Conservation (phyloP, 2,888 invertebrate species). For the Scaptomyza flava region DNA sequence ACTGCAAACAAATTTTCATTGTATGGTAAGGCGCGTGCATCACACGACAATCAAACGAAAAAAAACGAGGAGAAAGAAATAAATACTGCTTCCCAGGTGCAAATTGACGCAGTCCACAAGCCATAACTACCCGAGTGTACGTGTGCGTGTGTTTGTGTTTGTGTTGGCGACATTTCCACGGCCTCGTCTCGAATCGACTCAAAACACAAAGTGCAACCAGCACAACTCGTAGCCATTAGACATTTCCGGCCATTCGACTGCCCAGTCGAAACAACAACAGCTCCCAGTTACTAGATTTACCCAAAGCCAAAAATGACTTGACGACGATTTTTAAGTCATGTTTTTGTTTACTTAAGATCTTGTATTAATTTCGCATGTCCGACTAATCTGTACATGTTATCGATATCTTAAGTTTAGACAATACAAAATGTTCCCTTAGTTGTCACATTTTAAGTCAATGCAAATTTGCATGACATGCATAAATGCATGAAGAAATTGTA, state of each 20-base stretch:
- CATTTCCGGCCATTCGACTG: conserved; percentile 63
- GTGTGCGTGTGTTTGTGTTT: conserved; percentile 3
- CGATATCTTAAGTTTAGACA: too few relatives aligned
- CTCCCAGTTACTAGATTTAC: background rate
- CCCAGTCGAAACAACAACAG: conserved; percentile 14
- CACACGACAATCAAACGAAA: conserved; percentile 4
- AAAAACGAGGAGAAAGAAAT: background rate
- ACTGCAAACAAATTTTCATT: conserved; percentile 28
- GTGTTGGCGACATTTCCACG: conserved; percentile 36
- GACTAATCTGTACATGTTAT: background rate
- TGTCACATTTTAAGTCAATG: too few relatives aligned
- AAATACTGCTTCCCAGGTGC: conserved; percentile 24
- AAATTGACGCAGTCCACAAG: conserved; percentile 32
- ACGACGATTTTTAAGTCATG: background rate
- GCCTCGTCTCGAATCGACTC: conserved; percentile 20
- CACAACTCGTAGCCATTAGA: conserved; percentile 47
- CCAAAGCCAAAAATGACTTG: background rate
- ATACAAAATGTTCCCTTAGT: too few relatives aligned
- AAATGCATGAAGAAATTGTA: too few relatives aligned
- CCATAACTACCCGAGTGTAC: background rate
- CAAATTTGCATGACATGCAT: too few relatives aligned
- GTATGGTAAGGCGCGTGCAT: conserved; percentile 15
- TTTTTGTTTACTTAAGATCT: background rate
- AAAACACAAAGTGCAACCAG: background rate
- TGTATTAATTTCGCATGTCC: conserved; percentile 14